Evolutionary conservation across 92 coral and sea anemone genomes (phyloP).

Genomic region (Virgularia gustaviana): DNA sequence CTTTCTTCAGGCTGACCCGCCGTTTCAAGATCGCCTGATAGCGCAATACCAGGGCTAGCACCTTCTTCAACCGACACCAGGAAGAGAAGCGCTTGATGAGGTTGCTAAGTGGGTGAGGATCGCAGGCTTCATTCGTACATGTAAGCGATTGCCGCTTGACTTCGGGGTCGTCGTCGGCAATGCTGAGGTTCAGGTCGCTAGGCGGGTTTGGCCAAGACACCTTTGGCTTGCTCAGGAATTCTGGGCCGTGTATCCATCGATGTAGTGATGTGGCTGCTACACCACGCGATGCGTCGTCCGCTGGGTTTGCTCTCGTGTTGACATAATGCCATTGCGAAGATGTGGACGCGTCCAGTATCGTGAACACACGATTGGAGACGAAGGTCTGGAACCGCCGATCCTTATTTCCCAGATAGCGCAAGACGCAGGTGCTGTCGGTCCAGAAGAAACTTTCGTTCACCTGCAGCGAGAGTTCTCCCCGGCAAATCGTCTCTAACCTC

Average conservation of each 20-base stretch:
- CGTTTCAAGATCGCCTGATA: slow-evolving; percentile 19
- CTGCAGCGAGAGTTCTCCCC: slow-evolving; percentile 28
- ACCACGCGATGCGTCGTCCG: slow-evolving; percentile 66
- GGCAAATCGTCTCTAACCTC: slow-evolving; percentile 35
- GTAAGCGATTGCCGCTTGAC: slow-evolving; percentile 37
- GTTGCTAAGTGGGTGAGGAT: slow-evolving; percentile 2
- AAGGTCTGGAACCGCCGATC: slow-evolving; percentile 46
- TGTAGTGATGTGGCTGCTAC: slow-evolving; percentile 32
- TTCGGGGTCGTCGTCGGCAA: slow-evolving; percentile 54
- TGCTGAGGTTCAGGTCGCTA: background rate
- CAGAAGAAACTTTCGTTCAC: slow-evolving; percentile 42
- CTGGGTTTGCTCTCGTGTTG: slow-evolving; percentile 54
- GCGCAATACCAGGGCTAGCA: slow-evolving; percentile 45
- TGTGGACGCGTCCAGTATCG: slow-evolving; percentile 49
- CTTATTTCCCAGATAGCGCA: slow-evolving; percentile 49
- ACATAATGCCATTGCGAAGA: slow-evolving; percentile 61
- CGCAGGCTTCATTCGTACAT: slow-evolving; percentile 4
- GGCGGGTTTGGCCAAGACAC: slow-evolving; percentile 60
- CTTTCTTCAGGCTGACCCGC: slow-evolving; percentile 9
- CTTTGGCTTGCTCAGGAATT: slow-evolving; percentile 35
- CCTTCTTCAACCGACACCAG: slow-evolving; percentile 29
- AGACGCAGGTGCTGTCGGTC: slow-evolving; percentile 49
- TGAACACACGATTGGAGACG: slow-evolving; percentile 48
- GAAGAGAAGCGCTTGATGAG: slow-evolving; percentile 37
- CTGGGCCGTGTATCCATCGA: slow-evolving; percentile 56